Conservation (phyloP, 2,888 invertebrate species). For the Chaetogeoica ovagalla region DNA sequence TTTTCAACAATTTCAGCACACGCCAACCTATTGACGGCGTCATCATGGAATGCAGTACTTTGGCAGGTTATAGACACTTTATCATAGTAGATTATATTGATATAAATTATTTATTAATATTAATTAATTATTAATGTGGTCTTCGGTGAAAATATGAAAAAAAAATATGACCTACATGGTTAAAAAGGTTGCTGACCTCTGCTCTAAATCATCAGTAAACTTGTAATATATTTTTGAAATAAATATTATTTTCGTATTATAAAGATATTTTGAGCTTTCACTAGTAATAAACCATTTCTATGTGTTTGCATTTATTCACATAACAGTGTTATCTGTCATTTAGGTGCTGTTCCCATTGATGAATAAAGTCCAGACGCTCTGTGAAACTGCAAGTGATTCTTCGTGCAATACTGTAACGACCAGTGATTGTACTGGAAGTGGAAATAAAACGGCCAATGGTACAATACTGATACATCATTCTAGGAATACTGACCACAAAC, state of each 20-base stretch:
- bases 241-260: no score
- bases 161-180: no score
- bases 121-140: not conserved
- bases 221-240: no score
- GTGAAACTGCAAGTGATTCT: conserved; percentile 62
- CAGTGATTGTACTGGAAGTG: conserved; percentile 56
- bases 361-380: conserved; percentile 75
- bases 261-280: not conserved
- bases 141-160: no score
- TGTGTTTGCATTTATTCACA: not conserved
- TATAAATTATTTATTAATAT: not conserved
- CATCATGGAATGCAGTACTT: conserved; percentile 91
- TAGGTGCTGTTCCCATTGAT: conserved; percentile 89
- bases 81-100: not conserved
- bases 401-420: conserved; percentile 12
- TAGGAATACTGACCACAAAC: conserved; percentile 96
- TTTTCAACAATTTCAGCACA: conserved; percentile 97
- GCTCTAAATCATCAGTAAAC: no score
- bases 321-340: not conserved
- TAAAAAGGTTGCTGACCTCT: no score
- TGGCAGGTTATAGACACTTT: conserved; percentile 69
- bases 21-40: conserved; percentile 80
- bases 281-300: no score
- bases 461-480: conserved; percentile 98
- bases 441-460: conserved; percentile 84